Conservation (phyloP, 2,113 vertebrate genomes). For the Pangasianodon gigas region DNA sequence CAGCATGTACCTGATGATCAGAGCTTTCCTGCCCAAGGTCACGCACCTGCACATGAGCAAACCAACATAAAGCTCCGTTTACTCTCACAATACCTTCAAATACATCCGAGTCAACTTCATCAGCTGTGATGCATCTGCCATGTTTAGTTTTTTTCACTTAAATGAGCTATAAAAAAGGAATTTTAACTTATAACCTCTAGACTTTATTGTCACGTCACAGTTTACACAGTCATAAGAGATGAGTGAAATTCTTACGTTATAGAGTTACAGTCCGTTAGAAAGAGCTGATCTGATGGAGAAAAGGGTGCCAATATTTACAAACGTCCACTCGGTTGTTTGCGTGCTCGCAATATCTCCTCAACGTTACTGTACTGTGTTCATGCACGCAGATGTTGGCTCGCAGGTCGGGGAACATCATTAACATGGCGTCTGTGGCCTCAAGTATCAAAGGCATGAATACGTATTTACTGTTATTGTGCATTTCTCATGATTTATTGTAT, state of each 20-base stretch:
- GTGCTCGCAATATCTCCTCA: not conserved
- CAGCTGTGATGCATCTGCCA: not conserved
- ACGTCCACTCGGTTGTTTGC: not conserved
- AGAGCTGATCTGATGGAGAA: too few species aligned
- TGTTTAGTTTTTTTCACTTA: not conserved
- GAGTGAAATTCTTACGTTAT: not conserved
- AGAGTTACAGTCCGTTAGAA: too few species aligned
- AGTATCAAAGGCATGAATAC: conserved; percentile 86
- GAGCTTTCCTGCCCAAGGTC: conserved; percentile 90
- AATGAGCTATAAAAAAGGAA: not conserved
- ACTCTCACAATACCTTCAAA: not conserved
- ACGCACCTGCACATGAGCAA: conserved; percentile 26
- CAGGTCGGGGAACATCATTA: conserved; percentile 93
- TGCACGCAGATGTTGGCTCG: conserved; percentile 84
- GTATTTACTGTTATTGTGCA: not conserved
- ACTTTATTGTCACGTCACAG: not conserved
- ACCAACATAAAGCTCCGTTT: not conserved
- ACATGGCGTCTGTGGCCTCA: conserved; percentile 94
- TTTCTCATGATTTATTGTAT: not conserved
- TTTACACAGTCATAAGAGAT: not conserved
- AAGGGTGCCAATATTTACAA: not conserved
- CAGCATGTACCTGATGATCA: conserved; percentile 96
- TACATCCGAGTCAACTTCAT: not conserved
- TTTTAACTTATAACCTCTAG: not conserved
- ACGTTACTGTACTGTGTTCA: not conserved